These are phyloP conservation scores for Neoaliturus tenellus DNA, from an alignment of 2,888 invertebrate genomes.

Conservation along the genomic window DNA sequence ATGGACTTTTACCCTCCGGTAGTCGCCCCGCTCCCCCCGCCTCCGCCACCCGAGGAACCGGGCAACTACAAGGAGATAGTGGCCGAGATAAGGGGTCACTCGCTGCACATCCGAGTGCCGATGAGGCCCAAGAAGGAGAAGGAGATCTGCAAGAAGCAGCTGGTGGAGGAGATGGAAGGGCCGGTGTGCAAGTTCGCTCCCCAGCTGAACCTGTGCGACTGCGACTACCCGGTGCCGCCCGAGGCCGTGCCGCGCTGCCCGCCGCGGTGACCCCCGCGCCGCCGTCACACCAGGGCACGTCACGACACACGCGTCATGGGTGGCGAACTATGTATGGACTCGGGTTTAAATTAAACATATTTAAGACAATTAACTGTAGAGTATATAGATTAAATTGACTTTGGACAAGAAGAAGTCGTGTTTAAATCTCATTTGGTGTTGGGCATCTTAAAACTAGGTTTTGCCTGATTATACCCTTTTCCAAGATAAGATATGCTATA, in stretches of 20 bases:
- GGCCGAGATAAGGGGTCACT: slow-evolving; percentile 63
- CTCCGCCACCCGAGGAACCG: not conserved
- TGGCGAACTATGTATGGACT: too few relatives aligned
- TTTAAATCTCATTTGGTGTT: too few relatives aligned
- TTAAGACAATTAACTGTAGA: too few relatives aligned
- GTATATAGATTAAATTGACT: too few relatives aligned
- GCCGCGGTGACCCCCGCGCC: not conserved
- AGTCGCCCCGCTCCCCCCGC: not conserved
- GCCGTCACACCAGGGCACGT: too few relatives aligned
- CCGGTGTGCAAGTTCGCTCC: slow-evolving; percentile 43
- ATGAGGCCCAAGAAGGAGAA: slow-evolving; percentile 59
- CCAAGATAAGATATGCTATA: too few relatives aligned
- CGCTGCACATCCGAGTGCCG: slow-evolving; percentile 62
- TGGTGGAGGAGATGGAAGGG: not conserved
- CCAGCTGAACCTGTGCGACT: slow-evolving; percentile 61
- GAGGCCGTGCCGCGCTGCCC: slow-evolving; percentile 55
- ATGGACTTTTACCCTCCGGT: not conserved
- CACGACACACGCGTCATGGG: too few relatives aligned
- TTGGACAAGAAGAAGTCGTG: too few relatives aligned
- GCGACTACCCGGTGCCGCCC: slow-evolving; percentile 63
- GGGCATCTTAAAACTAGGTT: too few relatives aligned
- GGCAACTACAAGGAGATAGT: slow-evolving; percentile 63
- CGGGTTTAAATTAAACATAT: too few relatives aligned
- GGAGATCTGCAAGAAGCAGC: not conserved
- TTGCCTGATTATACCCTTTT: too few relatives aligned